Percentiles rank a stretch among this genome's conserved stretches.
Conservation (phyloP, 2,888 invertebrate species). For the Nasonovia ribisnigri region DNA sequence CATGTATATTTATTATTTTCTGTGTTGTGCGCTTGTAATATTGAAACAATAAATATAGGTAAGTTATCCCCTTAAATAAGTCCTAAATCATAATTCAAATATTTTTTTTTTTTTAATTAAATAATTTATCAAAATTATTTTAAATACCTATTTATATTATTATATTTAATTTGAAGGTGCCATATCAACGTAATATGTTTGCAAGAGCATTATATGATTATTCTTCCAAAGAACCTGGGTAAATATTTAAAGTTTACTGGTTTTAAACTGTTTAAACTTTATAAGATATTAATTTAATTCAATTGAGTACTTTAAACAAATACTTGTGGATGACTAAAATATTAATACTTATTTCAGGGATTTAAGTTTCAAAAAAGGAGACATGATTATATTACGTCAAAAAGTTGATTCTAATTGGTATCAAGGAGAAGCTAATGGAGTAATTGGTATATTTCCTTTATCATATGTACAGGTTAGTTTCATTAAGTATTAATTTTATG, state of each 20-base stretch:
- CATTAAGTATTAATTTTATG: not conserved
- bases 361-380: conserved; percentile 87
- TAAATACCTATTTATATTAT: not conserved
- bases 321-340: not conserved
- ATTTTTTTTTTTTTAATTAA: not conserved
- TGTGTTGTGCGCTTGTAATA: not conserved
- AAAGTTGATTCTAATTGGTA: conserved; percentile 90
- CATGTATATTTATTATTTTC: not conserved
- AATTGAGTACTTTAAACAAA: not conserved
- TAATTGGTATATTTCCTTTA: conserved; percentile 86
- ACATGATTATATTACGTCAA: conserved; percentile 82
- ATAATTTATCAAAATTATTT: not conserved
- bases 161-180: conserved; percentile 67
- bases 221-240: conserved; percentile 87
- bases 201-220: conserved; percentile 91
- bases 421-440: conserved; percentile 84
- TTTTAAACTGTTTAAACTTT: conserved; percentile 42
- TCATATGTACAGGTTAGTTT: conserved; percentile 82
- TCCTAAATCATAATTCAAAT: not conserved
- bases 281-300: not conserved
- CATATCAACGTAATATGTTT: conserved; percentile 78
- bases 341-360: conserved; percentile 74
- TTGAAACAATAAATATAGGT: not conserved
- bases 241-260: conserved; percentile 68
- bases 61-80: not conserved